Percentiles rank a stretch among this genome's conserved stretches.
phyloP scores from a whole-genome alignment of 1,140 invertebrate genomes.

The Pachypeltis micranthus region DNA sequence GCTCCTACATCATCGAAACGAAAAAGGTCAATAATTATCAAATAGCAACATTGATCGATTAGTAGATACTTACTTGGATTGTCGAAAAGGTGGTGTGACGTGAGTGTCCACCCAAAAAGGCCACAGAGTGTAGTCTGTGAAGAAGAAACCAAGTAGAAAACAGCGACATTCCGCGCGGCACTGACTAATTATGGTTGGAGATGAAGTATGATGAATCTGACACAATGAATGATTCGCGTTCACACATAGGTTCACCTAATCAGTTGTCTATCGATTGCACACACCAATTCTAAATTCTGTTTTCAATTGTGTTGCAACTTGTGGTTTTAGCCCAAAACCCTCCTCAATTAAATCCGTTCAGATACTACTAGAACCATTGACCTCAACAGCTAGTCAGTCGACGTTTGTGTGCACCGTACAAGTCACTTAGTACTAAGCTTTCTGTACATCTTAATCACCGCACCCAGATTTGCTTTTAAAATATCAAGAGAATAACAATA shows the following conservation, averaged over 20 bases:
- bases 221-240: background rate
- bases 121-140: constrained; percentile 65
- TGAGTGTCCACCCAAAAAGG: constrained; percentile 65
- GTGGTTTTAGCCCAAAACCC: background rate
- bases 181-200: too few species aligned
- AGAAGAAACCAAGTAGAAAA: constrained; percentile 12
- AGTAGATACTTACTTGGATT: constrained; percentile 31
- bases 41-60: too few species aligned
- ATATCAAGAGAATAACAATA: too few species aligned
- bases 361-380: too few species aligned
- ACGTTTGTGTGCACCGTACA: too few species aligned
- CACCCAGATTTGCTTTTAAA: too few species aligned
- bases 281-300: background rate
- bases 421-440: too few species aligned
- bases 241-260: background rate
- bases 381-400: too few species aligned
- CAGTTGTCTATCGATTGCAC: background rate
- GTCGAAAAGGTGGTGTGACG: constrained; percentile 50
- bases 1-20: too few species aligned
- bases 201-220: constrained; percentile 3
- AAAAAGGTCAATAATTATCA: too few species aligned
- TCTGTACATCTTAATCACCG: too few species aligned
- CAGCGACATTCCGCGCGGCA: background rate
- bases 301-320: background rate
- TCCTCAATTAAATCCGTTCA: too few species aligned